A percentile compares a stretch with the other conserved stretches of the same genome.
Conservation (phyloP, 2,888 invertebrate genomes). For the Mesorhabditis spiculigera region DNA sequence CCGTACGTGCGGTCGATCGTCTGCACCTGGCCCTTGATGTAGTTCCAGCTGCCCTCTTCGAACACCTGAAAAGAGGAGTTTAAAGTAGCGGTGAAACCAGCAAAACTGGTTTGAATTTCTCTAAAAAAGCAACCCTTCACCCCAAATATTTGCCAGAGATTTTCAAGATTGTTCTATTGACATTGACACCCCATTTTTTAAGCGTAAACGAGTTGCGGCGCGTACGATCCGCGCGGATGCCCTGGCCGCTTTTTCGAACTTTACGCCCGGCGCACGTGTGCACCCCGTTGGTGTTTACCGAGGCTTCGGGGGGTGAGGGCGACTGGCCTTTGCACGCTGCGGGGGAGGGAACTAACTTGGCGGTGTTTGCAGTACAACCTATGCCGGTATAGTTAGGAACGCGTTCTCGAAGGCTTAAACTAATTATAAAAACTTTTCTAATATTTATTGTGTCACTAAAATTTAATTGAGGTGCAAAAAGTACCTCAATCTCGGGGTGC, state of each 20-base stretch:
- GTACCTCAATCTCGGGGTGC: conserved; percentile 45
- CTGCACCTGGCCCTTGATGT: conserved; percentile 41
- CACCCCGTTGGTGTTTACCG: too few species aligned
- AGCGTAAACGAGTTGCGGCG: too few species aligned
- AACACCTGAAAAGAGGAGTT: conserved; percentile 28
- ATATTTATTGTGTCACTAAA: not conserved
- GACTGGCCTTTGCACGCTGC: not conserved
- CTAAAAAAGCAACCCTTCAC: too few species aligned
- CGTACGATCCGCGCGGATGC: too few species aligned
- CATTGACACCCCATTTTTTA: too few species aligned
- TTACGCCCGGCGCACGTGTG: too few species aligned
- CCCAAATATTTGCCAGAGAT: too few species aligned
- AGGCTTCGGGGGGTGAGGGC: too few species aligned
- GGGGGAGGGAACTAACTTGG: not conserved
- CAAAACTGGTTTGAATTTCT: too few species aligned
- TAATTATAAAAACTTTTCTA: not conserved
- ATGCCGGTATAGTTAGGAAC: not conserved
- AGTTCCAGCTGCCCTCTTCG: conserved; percentile 45
- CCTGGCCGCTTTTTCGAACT: too few species aligned
- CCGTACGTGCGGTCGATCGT: conserved; percentile 42
- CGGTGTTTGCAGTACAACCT: not conserved
- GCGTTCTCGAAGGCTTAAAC: not conserved
- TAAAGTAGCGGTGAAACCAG: not conserved
- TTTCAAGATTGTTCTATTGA: too few species aligned
- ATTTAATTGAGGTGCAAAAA: too few species aligned